phyloP scores from a whole-genome alignment of 2,888 invertebrate species.

The Dicyrtoma fusca region DNA sequence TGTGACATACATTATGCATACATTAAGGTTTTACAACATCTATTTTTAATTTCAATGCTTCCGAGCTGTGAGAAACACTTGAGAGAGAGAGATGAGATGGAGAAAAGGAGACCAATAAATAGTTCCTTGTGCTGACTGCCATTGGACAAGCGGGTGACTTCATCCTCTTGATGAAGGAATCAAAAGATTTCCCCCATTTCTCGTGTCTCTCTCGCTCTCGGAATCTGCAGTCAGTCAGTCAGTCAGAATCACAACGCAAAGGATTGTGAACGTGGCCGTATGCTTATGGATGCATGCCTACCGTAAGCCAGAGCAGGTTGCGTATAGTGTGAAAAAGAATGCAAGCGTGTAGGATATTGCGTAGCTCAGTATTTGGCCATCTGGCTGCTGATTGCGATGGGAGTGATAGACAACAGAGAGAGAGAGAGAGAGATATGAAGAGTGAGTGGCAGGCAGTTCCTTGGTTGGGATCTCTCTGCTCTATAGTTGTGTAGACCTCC shows the following conservation, averaged over 20 bases:
- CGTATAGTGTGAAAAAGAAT: no score
- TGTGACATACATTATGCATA: slow-evolving; percentile 39
- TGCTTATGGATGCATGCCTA: no score
- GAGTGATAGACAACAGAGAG: no score
- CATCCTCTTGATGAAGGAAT: not conserved
- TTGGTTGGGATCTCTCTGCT: not conserved
- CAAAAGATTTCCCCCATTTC: not conserved
- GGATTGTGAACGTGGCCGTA: no score
- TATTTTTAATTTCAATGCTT: slow-evolving; percentile 41
- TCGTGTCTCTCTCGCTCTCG: not conserved
- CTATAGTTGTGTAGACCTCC: no score
- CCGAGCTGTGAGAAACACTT: not conserved
- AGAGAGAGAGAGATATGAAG: no score
- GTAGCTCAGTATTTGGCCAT: no score
- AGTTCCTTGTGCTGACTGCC: slow-evolving; percentile 20
- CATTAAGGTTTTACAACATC: slow-evolving; percentile 39
- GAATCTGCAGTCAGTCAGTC: slow-evolving; percentile 1
- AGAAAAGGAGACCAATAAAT: not conserved
- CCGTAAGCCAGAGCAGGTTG: no score
- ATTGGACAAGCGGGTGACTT: slow-evolving; percentile 10
- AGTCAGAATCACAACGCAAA: no score
- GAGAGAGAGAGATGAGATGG: slow-evolving; percentile 9
- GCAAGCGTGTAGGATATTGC: no score
- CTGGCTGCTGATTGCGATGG: no score
- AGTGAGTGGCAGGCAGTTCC: not conserved